Evolutionary conservation across 53 echinoderm and acorn worm genomes (phyloP).

Genomic region (Antedon mediterranea): DNA sequence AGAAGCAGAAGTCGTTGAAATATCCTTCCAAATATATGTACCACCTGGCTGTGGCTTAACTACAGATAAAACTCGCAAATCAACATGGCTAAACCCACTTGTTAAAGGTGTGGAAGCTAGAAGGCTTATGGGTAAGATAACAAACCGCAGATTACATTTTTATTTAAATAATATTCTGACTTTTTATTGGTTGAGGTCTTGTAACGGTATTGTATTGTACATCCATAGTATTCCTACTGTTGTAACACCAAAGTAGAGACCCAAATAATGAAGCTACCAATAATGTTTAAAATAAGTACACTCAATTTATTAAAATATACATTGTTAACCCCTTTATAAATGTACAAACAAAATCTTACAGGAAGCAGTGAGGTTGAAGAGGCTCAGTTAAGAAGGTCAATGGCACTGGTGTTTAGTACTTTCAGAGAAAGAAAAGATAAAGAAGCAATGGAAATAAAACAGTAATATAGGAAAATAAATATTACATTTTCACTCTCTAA

Average conservation of each 20-base stretch:
- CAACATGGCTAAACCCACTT: conserved; percentile 93
- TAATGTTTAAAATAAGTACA: no score
- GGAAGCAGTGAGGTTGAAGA: conserved; percentile 51
- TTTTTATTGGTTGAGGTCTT: background rate
- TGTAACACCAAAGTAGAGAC: no score
- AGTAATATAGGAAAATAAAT: background rate
- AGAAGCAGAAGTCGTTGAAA: conserved; percentile 65
- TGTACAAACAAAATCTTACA: background rate
- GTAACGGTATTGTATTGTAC: no score
- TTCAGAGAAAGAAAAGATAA: conserved; percentile 43
- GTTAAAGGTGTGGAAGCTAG: conserved; percentile 79
- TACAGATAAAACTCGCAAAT: conserved; percentile 50
- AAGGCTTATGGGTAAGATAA: conserved; percentile 63
- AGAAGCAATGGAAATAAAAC: conserved; percentile 11
- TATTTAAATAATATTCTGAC: background rate
- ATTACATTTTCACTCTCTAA: no score
- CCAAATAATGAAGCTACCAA: no score
- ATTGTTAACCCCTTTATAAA: no score
- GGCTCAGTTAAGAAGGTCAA: conserved; percentile 32
- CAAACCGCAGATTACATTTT: background rate
- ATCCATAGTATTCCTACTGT: no score
- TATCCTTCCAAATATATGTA: conserved; percentile 88
- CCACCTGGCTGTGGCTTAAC: conserved; percentile 53
- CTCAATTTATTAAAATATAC: no score
- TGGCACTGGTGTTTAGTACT: conserved; percentile 43